A percentile compares a stretch with the other conserved stretches of the same genome.
Conservation (phyloP, 2,113 vertebrate genomes). For the Cromileptes altivelis region DNA sequence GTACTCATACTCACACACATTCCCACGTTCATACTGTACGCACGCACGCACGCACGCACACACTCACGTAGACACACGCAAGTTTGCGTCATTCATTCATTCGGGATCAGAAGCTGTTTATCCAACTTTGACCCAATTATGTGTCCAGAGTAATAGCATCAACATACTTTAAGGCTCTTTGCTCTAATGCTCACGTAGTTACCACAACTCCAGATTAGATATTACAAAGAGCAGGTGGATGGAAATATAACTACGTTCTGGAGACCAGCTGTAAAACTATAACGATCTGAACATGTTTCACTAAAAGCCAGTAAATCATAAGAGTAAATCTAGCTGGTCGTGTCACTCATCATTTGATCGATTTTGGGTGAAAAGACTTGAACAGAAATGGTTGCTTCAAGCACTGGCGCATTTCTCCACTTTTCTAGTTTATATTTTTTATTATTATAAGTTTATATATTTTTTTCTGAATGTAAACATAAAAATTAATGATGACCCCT, state of each 20-base stretch:
- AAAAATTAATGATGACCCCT: neutral
- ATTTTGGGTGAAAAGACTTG: neutral
- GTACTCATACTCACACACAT: conserved; percentile 12
- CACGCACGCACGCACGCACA: conserved; percentile 12
- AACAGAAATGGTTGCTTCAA: neutral
- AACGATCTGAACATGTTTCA: neutral
- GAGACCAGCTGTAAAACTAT: conserved; percentile 13
- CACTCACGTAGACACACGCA: conserved; percentile 36
- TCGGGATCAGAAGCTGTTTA: conserved; percentile 67
- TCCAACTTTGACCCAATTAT: conserved; percentile 77
- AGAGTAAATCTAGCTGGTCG: neutral
- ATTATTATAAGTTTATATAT: neutral
- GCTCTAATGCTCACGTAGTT: conserved; percentile 52
- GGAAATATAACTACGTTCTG: conserved; percentile 3
- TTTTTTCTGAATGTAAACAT: neutral
- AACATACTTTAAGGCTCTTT: conserved; percentile 76
- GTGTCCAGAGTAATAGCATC: conserved; percentile 74
- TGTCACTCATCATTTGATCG: neutral
- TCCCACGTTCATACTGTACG: conserved; percentile 2
- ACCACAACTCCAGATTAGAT: conserved; percentile 50
- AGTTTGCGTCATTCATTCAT: conserved; percentile 70
- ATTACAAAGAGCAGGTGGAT: conserved; percentile 33
- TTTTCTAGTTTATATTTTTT: neutral
- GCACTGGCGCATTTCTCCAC: neutral
- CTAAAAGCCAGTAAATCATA: neutral